Evolutionary conservation across 2,797 vertebrate genomes (phyloP).

Genomic region (Centropyge bicolor): DNA sequence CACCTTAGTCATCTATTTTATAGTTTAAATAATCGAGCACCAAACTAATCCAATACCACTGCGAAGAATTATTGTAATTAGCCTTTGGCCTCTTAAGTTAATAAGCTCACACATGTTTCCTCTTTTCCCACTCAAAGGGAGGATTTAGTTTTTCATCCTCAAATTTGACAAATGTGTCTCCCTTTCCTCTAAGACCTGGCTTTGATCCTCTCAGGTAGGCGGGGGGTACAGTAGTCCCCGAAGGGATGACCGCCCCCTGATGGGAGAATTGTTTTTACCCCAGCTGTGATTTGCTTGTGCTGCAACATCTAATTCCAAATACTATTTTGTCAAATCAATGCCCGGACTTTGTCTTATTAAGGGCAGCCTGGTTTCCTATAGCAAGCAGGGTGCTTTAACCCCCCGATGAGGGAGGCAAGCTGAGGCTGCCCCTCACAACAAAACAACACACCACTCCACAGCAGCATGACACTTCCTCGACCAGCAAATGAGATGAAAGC

Average conservation of each 20-base stretch:
- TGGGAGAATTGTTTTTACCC: constrained; percentile 76
- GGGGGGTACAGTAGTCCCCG: constrained; percentile 51
- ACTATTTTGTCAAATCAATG: constrained; percentile 70
- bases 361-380: constrained; percentile 68
- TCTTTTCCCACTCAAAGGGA: constrained; percentile 26
- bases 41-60: neutral
- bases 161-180: constrained; percentile 57
- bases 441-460: constrained; percentile 74
- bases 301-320: constrained; percentile 73
- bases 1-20: neutral
- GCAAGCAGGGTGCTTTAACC: constrained; percentile 64
- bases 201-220: constrained; percentile 71
- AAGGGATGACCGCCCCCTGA: constrained; percentile 49
- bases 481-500: constrained; percentile 81
- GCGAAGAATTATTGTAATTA: constrained; percentile 46
- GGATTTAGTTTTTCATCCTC: constrained; percentile 57
- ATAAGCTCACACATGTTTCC: constrained; percentile 54
- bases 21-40: neutral
- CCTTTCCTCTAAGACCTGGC: constrained; percentile 38
- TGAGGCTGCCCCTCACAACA: constrained; percentile 65
- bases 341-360: constrained; percentile 71
- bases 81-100: constrained; percentile 51
- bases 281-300: constrained; percentile 73
- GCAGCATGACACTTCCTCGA: constrained; percentile 76
- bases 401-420: constrained; percentile 58